Evolutionary conservation across 2,113 vertebrate species (phyloP).

Genomic region (Myotis yumanensis): DNA sequence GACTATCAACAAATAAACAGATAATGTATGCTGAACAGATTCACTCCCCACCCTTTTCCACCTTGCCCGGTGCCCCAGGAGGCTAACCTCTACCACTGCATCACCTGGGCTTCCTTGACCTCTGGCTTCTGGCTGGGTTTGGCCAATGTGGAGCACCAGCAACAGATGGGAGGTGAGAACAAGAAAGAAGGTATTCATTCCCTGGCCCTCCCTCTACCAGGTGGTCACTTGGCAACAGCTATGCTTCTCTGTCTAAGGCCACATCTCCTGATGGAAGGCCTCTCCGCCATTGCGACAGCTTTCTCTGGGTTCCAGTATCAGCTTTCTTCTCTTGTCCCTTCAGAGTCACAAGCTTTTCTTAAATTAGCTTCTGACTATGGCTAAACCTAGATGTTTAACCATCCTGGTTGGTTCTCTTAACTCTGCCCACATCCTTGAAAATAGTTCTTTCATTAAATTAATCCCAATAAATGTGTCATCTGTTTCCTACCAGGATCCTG

Average conservation of each 20-base stretch:
- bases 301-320: neutral
- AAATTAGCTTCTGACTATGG: neutral
- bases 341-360: neutral
- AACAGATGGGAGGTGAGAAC: neutral
- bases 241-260: neutral
- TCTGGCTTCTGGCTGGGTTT: neutral
- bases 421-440: constrained; percentile 41
- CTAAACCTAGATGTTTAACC: neutral
- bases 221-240: neutral
- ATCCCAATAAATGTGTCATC: neutral
- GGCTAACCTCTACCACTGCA: neutral
- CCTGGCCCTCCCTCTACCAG: neutral
- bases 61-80: neutral
- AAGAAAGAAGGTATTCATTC: neutral
- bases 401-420: neutral
- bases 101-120: neutral
- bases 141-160: neutral
- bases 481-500: constrained; percentile 37
- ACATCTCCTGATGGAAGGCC: neutral
- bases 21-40: neutral
- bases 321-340: neutral
- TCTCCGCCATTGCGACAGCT: neutral
- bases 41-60: neutral
- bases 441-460: constrained; percentile 42
- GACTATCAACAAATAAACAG: neutral